These are phyloP conservation scores for Caenorhabditis briggsae DNA, from an alignment of 1,140 invertebrate species.

Conservation along the genomic window DNA sequence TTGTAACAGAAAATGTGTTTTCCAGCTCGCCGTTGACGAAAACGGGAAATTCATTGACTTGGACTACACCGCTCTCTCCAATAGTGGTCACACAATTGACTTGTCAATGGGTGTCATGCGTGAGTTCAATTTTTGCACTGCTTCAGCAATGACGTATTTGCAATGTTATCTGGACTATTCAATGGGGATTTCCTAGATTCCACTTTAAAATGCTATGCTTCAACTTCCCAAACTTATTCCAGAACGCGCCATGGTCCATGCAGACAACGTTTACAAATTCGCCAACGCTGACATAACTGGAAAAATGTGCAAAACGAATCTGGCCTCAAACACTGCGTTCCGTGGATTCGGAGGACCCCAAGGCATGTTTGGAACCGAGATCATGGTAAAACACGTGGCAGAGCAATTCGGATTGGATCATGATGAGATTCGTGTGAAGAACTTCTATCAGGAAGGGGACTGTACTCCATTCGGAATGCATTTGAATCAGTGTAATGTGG, in stretches of 20 bases:
- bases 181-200: too few species aligned
- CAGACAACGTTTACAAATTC: conserved; percentile 77
- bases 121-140: conserved; percentile 59
- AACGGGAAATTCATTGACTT: conserved; percentile 68
- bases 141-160: too few species aligned
- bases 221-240: not conserved
- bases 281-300: conserved; percentile 71
- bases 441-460: conserved; percentile 88
- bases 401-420: conserved; percentile 82
- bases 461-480: conserved; percentile 86
- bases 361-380: conserved; percentile 63
- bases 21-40: conserved; percentile 71
- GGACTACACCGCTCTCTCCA: conserved; percentile 69
- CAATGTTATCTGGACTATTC: too few species aligned
- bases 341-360: conserved; percentile 63
- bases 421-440: conserved; percentile 82
- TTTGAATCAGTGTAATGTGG: conserved; percentile 85
- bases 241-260: conserved; percentile 73
- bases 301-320: conserved; percentile 74
- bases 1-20: conserved; percentile 12
- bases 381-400: conserved; percentile 81
- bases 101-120: conserved; percentile 75
- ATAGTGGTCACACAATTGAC: conserved; percentile 72
- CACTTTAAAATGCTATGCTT: conserved; percentile 16
- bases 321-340: conserved; percentile 88